Evolutionary conservation across 2,888 invertebrate genomes (phyloP).

Genomic region (Podabrus alpinus): DNA sequence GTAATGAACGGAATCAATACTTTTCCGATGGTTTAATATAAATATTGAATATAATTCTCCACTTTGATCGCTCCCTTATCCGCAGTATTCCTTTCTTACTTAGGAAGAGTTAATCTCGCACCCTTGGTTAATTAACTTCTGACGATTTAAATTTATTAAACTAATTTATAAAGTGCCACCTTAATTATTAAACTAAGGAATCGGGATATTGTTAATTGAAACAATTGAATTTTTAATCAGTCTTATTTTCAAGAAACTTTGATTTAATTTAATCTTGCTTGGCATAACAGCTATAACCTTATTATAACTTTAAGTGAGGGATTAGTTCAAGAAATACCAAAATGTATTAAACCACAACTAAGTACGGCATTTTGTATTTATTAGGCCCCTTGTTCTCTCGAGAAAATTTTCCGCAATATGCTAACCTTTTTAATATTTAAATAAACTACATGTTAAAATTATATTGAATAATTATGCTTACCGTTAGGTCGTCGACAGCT

Average conservation of each 20-base stretch:
- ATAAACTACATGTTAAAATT: neutral
- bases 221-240: neutral
- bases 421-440: neutral
- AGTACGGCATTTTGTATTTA: neutral
- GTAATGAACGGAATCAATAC: neutral
- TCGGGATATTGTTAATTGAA: neutral
- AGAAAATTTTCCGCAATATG: neutral
- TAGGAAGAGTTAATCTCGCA: neutral
- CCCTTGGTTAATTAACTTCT: neutral
- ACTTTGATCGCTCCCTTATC: neutral
- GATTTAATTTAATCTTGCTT: neutral
- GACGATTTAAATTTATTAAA: neutral
- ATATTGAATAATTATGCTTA: neutral
- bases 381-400: neutral
- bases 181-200: neutral
- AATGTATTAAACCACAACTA: neutral
- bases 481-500: neutral
- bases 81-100: neutral
- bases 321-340: neutral
- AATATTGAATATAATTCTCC: neutral
- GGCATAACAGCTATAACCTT: neutral
- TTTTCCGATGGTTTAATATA: neutral
- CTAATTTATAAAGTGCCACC: too few species aligned
- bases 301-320: neutral
- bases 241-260: neutral